Conservation (phyloP, 1,140 invertebrate species). For the Pissodes strobi region DNA sequence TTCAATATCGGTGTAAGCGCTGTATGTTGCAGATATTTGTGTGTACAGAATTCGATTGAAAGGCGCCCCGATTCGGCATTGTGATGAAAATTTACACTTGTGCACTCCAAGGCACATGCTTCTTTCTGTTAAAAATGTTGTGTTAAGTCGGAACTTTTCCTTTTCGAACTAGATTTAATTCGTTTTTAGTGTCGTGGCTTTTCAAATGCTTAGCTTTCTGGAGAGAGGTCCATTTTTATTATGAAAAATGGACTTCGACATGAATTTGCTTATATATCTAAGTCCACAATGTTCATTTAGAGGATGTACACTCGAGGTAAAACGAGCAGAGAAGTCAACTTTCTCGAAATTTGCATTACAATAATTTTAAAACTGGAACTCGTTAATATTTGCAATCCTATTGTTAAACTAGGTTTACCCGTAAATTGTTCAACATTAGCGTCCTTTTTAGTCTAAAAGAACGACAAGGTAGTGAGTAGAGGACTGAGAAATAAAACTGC, state of each 20-base stretch:
- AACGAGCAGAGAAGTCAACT: too few species aligned
- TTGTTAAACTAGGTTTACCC: too few species aligned
- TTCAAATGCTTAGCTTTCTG: constrained; percentile 13
- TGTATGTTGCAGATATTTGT: constrained; percentile 54
- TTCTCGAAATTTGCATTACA: too few species aligned
- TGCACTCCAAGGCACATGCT: constrained; percentile 55
- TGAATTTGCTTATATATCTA: too few species aligned
- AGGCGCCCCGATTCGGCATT: constrained; percentile 50
- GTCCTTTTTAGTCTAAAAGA: too few species aligned
- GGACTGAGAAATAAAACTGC: too few species aligned
- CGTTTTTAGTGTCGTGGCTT: constrained; percentile 40
- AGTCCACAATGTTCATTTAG: too few species aligned
- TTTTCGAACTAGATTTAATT: constrained; percentile 52
- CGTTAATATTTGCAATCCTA: too few species aligned
- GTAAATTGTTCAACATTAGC: too few species aligned
- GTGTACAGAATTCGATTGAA: constrained; percentile 51
- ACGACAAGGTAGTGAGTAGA: too few species aligned
- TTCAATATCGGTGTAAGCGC: constrained; percentile 54
- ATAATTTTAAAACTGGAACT: too few species aligned
- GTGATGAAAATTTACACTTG: constrained; percentile 57
- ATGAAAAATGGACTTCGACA: constrained; percentile 6
- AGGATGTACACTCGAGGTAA: too few species aligned
- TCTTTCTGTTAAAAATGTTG: constrained; percentile 39
- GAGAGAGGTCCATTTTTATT: constrained; percentile 2
- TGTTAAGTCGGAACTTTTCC: constrained; percentile 50